Percentiles rank a stretch among this genome's conserved stretches.
These are phyloP conservation scores for Phymastichus coffea DNA, from an alignment of 1,140 invertebrate species.

Conservation along the genomic window DNA sequence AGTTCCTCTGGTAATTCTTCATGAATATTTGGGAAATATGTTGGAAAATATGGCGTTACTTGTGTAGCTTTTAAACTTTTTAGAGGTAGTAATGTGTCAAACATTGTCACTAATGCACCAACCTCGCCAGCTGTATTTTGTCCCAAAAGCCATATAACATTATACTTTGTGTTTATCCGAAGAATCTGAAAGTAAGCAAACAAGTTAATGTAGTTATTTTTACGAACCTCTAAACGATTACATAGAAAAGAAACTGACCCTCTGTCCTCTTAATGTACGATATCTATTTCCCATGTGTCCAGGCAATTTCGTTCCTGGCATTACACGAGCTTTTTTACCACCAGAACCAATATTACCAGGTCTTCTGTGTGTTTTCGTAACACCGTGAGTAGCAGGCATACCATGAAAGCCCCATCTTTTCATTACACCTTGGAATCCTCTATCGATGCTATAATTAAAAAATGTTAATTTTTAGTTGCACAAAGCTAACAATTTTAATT, in stretches of 20 bases:
- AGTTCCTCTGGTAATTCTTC: constrained; percentile 69
- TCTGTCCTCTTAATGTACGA: constrained; percentile 70
- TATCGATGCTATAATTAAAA: constrained; percentile 70
- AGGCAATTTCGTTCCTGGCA: constrained; percentile 95
- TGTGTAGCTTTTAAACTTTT: constrained; percentile 59
- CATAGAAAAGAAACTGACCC: constrained; percentile 52
- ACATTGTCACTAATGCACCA: constrained; percentile 79
- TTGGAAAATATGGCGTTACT: constrained; percentile 77
- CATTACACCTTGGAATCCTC: constrained; percentile 98
- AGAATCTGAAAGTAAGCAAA: constrained; percentile 65
- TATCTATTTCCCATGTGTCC: constrained; percentile 93
- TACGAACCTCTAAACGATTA: neutral
- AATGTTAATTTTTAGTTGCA: too few relatives aligned
- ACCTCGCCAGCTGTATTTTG: constrained; percentile 76
- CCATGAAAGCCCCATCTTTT: constrained; percentile 96
- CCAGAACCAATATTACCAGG: constrained; percentile 88
- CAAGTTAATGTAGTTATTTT: neutral
- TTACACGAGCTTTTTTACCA: constrained; percentile 79
- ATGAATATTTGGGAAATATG: constrained; percentile 64
- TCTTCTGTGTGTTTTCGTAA: constrained; percentile 92
- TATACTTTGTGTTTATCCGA: constrained; percentile 91
- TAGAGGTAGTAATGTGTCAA: constrained; percentile 73
- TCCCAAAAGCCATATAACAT: constrained; percentile 88
- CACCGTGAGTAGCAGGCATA: constrained; percentile 86
- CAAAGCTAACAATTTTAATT: neutral